Conservation (phyloP, 2,113 vertebrate genomes). For the Fukomys damarensis region DNA sequence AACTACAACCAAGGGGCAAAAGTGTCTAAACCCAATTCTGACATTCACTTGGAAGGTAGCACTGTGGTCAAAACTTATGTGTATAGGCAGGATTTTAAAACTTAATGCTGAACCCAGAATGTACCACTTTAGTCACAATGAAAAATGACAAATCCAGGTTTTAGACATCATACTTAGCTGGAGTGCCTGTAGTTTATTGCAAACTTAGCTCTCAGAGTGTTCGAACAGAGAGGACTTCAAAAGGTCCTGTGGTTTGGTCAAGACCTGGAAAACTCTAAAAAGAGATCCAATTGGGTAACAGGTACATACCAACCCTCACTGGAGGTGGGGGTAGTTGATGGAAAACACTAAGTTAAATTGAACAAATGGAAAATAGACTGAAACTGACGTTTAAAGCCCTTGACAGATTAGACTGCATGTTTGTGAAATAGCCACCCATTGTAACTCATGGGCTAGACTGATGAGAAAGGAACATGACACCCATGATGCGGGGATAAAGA, state of each 20-base stretch:
- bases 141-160: constrained; percentile 30
- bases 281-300: not conserved
- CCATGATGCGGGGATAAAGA: rapidly evolving
- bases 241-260: not conserved
- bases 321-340: not conserved
- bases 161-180: not conserved
- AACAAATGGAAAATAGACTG: not conserved
- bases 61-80: constrained; percentile 57
- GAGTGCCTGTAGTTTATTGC: not conserved
- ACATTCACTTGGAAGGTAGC: constrained; percentile 52
- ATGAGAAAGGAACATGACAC: not conserved
- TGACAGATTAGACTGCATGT: not conserved
- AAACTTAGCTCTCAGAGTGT: not conserved
- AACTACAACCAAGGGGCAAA: constrained; percentile 58
- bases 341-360: not conserved
- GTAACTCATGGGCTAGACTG: not conserved
- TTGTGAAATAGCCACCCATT: not conserved
- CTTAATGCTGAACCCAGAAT: constrained; percentile 23
- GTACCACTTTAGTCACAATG: constrained; percentile 10
- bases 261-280: not conserved
- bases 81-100: constrained; percentile 48
- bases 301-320: not conserved
- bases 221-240: not conserved
- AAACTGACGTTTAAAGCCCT: not conserved
- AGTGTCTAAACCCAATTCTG: constrained; percentile 34